Percentiles rank a stretch among this genome's conserved stretches.
These are phyloP conservation scores for Dinothrombium tinctorium DNA, from an alignment of 1,140 invertebrate genomes.

Conservation along the genomic window DNA sequence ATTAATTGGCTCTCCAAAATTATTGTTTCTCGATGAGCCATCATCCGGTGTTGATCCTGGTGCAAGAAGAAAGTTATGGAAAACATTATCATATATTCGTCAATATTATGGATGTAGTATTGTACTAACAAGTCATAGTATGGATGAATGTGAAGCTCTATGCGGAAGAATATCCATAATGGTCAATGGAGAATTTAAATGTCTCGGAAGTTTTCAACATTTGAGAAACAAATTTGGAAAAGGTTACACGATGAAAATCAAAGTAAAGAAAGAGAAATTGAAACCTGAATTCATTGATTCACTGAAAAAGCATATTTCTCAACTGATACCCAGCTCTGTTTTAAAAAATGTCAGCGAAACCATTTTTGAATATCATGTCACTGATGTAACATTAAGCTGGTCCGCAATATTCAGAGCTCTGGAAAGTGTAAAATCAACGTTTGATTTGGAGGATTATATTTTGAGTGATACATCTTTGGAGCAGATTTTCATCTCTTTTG, in stretches of 20 bases:
- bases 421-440: slow-evolving; percentile 18
- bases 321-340: background rate
- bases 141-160: slow-evolving; percentile 64
- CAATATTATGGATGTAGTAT: slow-evolving; percentile 15
- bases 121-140: slow-evolving; percentile 23
- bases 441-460: slow-evolving; percentile 27
- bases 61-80: slow-evolving; percentile 30
- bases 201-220: slow-evolving; percentile 35
- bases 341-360: slow-evolving; percentile 8
- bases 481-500: slow-evolving; percentile 28
- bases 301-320: background rate
- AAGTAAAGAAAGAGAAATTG: background rate
- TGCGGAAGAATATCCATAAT: slow-evolving; percentile 64
- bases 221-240: slow-evolving; percentile 40
- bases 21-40: slow-evolving; percentile 17
- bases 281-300: too few species aligned
- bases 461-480: slow-evolving; percentile 29
- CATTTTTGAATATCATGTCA: slow-evolving; percentile 42
- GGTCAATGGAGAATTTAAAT: slow-evolving; percentile 55
- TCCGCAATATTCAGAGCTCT: slow-evolving; percentile 23
- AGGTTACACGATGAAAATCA: slow-evolving; percentile 21
- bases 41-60: slow-evolving; percentile 33
- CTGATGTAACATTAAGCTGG: slow-evolving; percentile 19
- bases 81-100: slow-evolving; percentile 18
- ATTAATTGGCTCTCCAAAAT: slow-evolving; percentile 13